Evolutionary conservation across 2,113 vertebrate genomes (phyloP), one percentile per base, ranked within the genome.

Genomic region (Ciconia stormi): DNA sequence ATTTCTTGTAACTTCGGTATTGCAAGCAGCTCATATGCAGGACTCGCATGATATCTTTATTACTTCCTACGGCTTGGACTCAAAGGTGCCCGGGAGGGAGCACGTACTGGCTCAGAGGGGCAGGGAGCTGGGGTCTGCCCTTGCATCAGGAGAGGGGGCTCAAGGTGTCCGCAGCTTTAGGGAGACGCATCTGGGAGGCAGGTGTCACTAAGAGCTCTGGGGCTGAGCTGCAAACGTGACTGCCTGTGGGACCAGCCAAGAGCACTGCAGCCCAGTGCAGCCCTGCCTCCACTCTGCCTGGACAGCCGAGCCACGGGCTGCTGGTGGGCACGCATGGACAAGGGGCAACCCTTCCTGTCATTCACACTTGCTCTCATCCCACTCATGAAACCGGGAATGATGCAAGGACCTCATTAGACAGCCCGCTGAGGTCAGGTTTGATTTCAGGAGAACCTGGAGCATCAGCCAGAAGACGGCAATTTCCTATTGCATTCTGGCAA

Each of bases 141-240:
- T 65, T 82, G 46, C 23, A 26, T 21, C 26, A n/a, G 47, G 7
- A 70, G 29, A 58, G 1, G 0, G 14, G 6, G 6, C 10, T 74
- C 40, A 34, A 25, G 4, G 12, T 65, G 14, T 49, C 46, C 0
- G 0, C 0, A 0, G 40, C 38, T 84, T 81, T 53, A 47, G 40
- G 63, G n/a, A 76, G 49, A 47, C 21, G 20, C 30, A 44, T 2
- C 11, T 26, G 30, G 34, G 25, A 63, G 38, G 42, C 9, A 25
- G 27, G 9, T 30, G 67, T 58, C 22, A n/a, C 62, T 16, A 32
- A 40, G n/a, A 86, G 52, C 22, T 59, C 30, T 46, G 19, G 40
- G 13, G 18, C 55, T 72, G 61, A 82, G 42, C 76, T 34, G 47
- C 27, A 82, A 30, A 40, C 0, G 0, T 34, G 25, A 13, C 27